Evolutionary conservation across 2,888 invertebrate genomes (phyloP).

Genomic region (Lasioglossum villosulum): DNA sequence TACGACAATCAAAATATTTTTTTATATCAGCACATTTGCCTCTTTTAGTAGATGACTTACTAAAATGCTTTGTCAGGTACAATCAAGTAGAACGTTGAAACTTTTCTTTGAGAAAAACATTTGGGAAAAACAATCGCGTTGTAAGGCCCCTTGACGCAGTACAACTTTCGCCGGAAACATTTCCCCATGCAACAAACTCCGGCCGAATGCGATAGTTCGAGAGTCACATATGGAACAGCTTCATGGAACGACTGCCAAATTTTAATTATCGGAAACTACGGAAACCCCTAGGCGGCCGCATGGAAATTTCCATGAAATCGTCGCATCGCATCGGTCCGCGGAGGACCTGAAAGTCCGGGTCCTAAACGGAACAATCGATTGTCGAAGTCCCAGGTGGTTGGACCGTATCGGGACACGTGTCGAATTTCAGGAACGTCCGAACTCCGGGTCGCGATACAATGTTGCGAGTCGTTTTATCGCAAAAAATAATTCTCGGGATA

Average conservation of each 20-base stretch:
- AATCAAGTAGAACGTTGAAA: no score
- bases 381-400: background rate
- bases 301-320: slow-evolving; percentile 14
- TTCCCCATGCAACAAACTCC: background rate
- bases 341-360: background rate
- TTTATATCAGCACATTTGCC: no score
- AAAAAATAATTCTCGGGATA: slow-evolving; percentile 40
- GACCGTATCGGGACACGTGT: background rate
- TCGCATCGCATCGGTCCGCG: background rate
- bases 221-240: background rate
- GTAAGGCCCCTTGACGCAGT: background rate
- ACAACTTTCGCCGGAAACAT: background rate
- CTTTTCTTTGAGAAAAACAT: background rate
- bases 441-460: background rate
- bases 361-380: slow-evolving; percentile 11
- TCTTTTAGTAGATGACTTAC: no score
- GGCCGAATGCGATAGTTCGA: background rate
- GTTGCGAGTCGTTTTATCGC: slow-evolving; percentile 1
- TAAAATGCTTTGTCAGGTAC: no score
- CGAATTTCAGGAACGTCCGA: background rate
- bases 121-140: background rate
- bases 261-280: slow-evolving; percentile 6
- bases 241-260: background rate
- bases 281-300: background rate
- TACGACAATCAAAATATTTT: no score